Base-by-base conservation (phyloP, 2,113 vertebrate genomes). In the Ailuropoda melanoleuca region DNA sequence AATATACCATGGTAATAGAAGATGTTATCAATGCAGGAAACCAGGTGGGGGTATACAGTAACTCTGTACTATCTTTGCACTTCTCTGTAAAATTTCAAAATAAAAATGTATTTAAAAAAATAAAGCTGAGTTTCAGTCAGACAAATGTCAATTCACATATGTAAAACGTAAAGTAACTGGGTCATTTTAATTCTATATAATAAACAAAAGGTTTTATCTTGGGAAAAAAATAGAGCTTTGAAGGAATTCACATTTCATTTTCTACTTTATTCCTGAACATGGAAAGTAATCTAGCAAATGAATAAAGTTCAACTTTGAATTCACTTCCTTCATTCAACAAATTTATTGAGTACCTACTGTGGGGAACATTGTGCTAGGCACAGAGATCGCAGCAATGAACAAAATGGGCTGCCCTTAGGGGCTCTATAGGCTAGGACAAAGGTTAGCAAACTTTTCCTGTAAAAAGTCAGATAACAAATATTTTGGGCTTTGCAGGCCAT, bases 181-280 rank as follows among this genome's bases (percentile, higher is more conserved):
- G 39, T 87, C 26, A 24, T 66, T 72, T 87, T 62, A 86, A 60
- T 80, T 86, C 17, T 64, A 60, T 39, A 64, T 74, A 96, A 86
- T 72, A 90, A 37, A 94, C 2, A 19, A 90, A 93, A 72, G 12
- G 18, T 50, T 91, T 95, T 82, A 75, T 75, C 37, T 92, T 77
- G 66, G 74, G 50, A 92, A 78, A 48, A 87, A 75, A 86, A 1
- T 55, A 55, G 56, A 56, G 48, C 46, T 96, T 88, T 90, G 43
- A 83, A 97, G 21, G 58, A 95, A 97, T 85, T 85, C 90, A 89
- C 78, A 80, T 78, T 84, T 75, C 31, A 70, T 78, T 89, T 84
- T 80, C 60, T 74, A 88, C 56, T 80, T 95, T 62, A 93, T 70
- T 97, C 89, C 77, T 62, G 24, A 77, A 92, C 26, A 62, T 83